Conservation (phyloP, 2,113 vertebrate species). For the Canis aureus region DNA sequence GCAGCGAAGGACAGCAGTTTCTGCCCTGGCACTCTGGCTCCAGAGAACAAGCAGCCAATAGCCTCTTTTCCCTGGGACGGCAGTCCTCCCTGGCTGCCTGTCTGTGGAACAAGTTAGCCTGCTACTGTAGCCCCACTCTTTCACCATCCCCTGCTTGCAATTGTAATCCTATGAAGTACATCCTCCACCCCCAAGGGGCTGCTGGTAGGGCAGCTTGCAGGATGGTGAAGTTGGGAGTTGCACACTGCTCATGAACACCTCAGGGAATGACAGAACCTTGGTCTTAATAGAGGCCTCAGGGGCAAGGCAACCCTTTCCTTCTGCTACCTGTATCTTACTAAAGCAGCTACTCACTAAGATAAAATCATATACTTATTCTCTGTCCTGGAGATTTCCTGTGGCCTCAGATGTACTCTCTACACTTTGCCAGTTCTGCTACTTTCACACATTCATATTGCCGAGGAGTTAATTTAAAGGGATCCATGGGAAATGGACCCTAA, state of each 20-base stretch:
- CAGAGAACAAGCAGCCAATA: neutral
- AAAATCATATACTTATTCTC: neutral
- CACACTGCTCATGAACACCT: neutral
- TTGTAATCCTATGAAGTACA: neutral
- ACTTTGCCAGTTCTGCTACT: neutral
- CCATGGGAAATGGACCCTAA: neutral
- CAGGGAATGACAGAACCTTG: neutral
- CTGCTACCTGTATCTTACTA: neutral
- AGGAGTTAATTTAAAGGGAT: constrained; percentile 12
- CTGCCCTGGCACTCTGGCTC: neutral
- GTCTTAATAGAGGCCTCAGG: neutral
- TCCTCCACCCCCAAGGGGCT: rapidly evolving
- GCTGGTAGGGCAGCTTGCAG: neutral
- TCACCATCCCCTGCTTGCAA: neutral
- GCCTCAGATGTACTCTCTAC: neutral
- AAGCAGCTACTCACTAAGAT: neutral
- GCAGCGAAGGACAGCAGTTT: neutral
- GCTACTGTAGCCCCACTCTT: neutral
- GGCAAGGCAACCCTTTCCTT: neutral
- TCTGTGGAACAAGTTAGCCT: neutral
- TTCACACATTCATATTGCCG: neutral
- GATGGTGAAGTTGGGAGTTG: neutral
- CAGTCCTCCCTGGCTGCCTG: neutral
- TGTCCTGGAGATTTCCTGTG: neutral
- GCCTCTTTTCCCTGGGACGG: neutral